A percentile compares a stretch with the other conserved stretches of the same genome.
These are phyloP conservation scores for Perognathus longimembris DNA, from an alignment of 2,113 vertebrate genomes.

Conservation along the genomic window DNA sequence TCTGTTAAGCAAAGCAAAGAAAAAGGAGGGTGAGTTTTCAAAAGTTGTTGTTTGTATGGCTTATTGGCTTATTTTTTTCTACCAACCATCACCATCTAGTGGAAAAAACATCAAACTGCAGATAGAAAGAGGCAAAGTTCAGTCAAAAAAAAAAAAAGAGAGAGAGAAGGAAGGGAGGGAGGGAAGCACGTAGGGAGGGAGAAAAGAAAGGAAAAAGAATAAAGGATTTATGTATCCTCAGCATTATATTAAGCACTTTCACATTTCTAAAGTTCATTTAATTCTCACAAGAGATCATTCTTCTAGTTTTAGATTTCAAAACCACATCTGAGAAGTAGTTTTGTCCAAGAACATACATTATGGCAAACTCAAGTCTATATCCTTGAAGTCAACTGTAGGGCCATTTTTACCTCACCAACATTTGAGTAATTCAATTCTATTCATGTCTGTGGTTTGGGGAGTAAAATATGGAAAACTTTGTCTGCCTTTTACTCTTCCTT, in stretches of 20 bases:
- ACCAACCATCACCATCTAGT: constrained; percentile 66
- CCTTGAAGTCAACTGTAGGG: background rate
- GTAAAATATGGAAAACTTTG: background rate
- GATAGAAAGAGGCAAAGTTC: background rate
- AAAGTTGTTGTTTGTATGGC: background rate
- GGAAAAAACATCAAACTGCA: constrained; percentile 69
- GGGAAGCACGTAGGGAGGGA: no score
- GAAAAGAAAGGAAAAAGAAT: background rate
- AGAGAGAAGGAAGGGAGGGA: background rate
- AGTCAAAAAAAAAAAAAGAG: no score
- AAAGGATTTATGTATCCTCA: background rate
- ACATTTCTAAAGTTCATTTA: background rate
- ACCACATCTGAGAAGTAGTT: background rate
- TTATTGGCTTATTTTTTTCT: constrained; percentile 41
- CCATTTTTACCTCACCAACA: background rate
- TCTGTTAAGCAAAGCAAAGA: background rate
- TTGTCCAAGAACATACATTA: background rate
- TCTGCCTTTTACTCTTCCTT: background rate
- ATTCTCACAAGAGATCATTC: background rate
- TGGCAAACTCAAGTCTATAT: background rate
- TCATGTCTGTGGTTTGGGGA: background rate
- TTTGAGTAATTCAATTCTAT: background rate
- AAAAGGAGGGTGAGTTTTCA: background rate
- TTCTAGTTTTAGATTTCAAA: constrained; percentile 1
- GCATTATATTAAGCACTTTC: background rate